Evolutionary conservation across 2,888 invertebrate genomes (phyloP), one percentile per base, ranked within the genome.

Genomic region (Drosophila mayaguana): DNA sequence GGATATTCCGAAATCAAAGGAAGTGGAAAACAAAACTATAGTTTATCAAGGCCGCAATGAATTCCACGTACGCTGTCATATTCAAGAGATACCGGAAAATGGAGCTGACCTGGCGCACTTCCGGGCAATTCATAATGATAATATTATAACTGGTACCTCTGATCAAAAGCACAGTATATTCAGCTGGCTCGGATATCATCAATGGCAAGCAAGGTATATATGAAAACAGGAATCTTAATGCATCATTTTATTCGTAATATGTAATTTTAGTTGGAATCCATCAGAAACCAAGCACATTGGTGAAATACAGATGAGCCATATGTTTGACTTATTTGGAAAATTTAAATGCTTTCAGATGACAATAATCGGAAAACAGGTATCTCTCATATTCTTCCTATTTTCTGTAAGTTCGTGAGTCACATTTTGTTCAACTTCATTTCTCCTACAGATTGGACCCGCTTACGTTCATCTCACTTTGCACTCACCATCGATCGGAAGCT

Each of bases 31-130:
- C 14, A 94, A 94, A 0, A 77, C 91, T 1, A 96, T 96, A 95
- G 93, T 93, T 0, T 96, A 95, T 87, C 94, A 96, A 32, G 98
- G 97, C 0, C 93, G 96, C 7, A 97, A 96, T 60, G 96, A 97
- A 88, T 97, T 96, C 86, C 93, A 94, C 11, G 94, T 97, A 64
- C 95, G 95, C 87, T 95, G 96, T 63, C 97, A 97, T 90, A 95
- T 97, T 73, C 92, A 92, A 73, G 97, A 98, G 85, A 96, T 98
- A 43, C 97, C 97, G 0, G 98, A 98, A 91, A 98, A 98, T 85
- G 98, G 97, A 0, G 96, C 97, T 0, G 98, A 98, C 87, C 94
- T 96, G 1, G 96, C 96, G 0, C 98, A 98, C 90, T 93, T 98
- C 25, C 94, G 94, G 60, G 95, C 96, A 0, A 95, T 98, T 0